Conservation (phyloP, 2,888 invertebrate genomes). For the Trichogramma evanescens region DNA sequence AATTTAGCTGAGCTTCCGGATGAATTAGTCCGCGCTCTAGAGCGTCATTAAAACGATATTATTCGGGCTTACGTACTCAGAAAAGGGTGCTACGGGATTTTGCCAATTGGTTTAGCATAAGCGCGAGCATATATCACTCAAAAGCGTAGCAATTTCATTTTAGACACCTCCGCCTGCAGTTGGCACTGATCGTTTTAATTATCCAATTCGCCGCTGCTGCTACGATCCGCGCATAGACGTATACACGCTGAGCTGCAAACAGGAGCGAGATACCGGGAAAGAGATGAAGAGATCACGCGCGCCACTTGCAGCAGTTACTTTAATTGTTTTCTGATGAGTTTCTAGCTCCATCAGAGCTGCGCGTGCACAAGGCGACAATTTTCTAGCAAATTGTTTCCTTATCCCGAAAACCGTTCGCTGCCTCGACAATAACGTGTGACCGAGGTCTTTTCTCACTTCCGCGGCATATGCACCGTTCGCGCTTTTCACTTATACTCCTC, state of each 20-base stretch:
- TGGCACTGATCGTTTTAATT: constrained; percentile 28
- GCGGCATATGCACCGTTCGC: background rate
- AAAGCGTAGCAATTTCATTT: background rate
- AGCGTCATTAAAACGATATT: constrained; percentile 43
- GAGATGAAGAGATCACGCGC: background rate
- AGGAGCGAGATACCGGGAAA: too few species aligned
- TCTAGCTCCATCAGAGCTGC: background rate
- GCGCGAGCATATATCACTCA: constrained; percentile 1
- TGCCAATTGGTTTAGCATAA: background rate
- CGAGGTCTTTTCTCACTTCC: too few species aligned
- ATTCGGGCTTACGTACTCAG: constrained; percentile 18
- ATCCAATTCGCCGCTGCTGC: constrained; percentile 9
- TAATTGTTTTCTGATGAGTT: constrained; percentile 17
- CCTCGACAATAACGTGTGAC: too few species aligned
- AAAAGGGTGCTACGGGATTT: background rate
- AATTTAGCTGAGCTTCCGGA: constrained; percentile 12
- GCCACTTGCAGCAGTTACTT: background rate
- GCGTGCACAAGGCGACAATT: constrained; percentile 3
- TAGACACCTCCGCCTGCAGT: background rate
- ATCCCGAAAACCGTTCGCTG: constrained; percentile 2
- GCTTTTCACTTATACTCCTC: background rate
- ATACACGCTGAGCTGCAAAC: too few species aligned
- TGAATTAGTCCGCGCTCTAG: constrained; percentile 32
- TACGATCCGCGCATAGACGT: too few species aligned
- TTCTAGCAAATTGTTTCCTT: constrained; percentile 13